Conservation (phyloP, 2,797 vertebrate species). For the Myoxocephalus aenaeus region DNA sequence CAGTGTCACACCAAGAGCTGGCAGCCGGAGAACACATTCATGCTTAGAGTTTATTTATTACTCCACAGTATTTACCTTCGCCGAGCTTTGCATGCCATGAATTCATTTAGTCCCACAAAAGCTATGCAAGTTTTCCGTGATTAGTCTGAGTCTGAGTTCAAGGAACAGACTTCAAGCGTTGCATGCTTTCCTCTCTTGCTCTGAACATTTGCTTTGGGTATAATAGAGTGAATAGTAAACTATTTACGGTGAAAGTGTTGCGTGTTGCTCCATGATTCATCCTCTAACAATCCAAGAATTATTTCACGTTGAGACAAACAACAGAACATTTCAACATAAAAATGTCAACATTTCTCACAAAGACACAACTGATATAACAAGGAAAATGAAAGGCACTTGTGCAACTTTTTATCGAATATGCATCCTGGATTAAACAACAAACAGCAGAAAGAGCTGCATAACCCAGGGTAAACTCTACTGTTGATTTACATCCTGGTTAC, state of each 20-base stretch:
- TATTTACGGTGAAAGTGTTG: slow-evolving; percentile 30
- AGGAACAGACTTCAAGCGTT: slow-evolving; percentile 47
- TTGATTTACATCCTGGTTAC: slow-evolving; percentile 34
- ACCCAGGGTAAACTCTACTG: not conserved
- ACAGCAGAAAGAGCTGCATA: not conserved
- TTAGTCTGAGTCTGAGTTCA: slow-evolving; percentile 30
- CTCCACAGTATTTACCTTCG: slow-evolving; percentile 13
- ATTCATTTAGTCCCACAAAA: slow-evolving; percentile 59
- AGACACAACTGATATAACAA: not conserved
- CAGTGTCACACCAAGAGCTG: not conserved
- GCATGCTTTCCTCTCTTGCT: slow-evolving; percentile 66
- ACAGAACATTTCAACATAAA: slow-evolving; percentile 16
- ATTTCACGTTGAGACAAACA: slow-evolving; percentile 39
- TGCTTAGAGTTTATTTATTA: slow-evolving; percentile 37
- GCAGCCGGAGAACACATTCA: slow-evolving; percentile 7
- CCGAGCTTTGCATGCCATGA: slow-evolving; percentile 44
- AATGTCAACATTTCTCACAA: slow-evolving; percentile 25
- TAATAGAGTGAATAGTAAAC: slow-evolving; percentile 21
- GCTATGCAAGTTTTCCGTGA: slow-evolving; percentile 38
- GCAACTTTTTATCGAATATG: not conserved
- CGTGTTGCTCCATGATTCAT: slow-evolving; percentile 34
- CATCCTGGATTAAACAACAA: not conserved
- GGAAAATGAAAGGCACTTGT: slow-evolving; percentile 23
- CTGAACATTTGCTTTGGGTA: slow-evolving; percentile 27
- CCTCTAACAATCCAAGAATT: slow-evolving; percentile 17